Evolutionary conservation across 2,797 vertebrate species (phyloP).

Genomic region (Tachyglossus aculeatus): DNA sequence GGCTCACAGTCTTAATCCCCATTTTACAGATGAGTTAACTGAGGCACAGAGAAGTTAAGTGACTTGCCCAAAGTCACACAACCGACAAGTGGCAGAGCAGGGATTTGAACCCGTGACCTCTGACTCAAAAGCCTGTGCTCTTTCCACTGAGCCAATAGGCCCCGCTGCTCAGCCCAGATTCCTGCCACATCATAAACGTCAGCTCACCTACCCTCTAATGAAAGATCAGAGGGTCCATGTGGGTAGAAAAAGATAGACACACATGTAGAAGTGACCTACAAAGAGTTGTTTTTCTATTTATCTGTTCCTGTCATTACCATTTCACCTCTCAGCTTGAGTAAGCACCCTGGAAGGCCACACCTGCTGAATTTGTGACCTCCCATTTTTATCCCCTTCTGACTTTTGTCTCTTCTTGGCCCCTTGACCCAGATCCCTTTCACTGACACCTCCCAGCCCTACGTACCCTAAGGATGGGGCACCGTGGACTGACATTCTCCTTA

Average conservation of each 20-base stretch:
- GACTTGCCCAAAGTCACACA: no score
- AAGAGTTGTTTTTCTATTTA: constrained; percentile 28
- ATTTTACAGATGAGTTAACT: no score
- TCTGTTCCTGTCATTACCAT: constrained; percentile 26
- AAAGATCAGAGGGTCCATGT: neutral
- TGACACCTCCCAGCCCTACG: neutral
- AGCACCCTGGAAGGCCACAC: neutral
- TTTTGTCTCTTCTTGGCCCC: neutral
- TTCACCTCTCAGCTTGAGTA: constrained; percentile 20
- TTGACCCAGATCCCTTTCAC: neutral
- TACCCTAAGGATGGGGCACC: no score
- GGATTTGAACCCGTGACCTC: no score
- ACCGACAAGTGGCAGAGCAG: no score
- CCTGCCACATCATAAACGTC: neutral
- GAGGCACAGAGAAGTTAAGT: no score
- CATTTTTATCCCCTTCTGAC: neutral
- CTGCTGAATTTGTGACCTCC: neutral
- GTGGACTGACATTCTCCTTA: neutral
- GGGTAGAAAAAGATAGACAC: neutral
- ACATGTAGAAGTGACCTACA: constrained; percentile 33
- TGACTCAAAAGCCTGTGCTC: no score
- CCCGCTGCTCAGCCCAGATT: constrained; percentile 8
- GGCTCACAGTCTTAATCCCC: no score
- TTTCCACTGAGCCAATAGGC: no score
- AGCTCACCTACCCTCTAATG: neutral